Evolutionary conservation across 1,140 invertebrate species (phyloP).

Genomic region (Lethocerus indicus): DNA sequence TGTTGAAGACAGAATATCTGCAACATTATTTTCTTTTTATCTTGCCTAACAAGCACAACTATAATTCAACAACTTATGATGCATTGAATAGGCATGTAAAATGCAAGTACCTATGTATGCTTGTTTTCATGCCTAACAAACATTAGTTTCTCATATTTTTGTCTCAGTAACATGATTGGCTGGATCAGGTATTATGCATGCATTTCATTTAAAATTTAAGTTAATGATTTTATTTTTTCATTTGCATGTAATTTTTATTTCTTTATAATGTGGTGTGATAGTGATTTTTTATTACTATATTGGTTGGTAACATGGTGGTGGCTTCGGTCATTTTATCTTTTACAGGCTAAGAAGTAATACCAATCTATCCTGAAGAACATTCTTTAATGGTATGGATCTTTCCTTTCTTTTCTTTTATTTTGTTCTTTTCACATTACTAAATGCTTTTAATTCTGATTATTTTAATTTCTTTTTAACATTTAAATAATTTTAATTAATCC

Average conservation of each 20-base stretch:
- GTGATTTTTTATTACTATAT: no score
- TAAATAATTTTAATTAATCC: not conserved
- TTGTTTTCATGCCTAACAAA: not conserved
- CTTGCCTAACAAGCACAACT: no score
- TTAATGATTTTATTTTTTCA: not conserved
- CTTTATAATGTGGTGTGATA: not conserved
- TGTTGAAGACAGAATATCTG: no score
- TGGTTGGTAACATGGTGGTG: no score
- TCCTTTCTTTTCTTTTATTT: not conserved
- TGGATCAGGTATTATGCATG: not conserved
- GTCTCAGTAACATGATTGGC: not conserved
- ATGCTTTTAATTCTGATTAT: not conserved
- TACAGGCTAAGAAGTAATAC: constrained; percentile 1
- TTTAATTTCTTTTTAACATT: not conserved
- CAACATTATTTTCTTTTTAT: no score
- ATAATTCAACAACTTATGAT: no score
- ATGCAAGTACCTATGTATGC: no score
- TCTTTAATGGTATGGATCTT: not conserved
- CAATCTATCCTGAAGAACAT: not conserved
- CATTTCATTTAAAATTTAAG: not conserved
- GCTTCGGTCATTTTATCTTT: not conserved
- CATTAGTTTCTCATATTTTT: not conserved
- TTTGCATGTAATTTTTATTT: not conserved
- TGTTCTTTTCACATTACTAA: no score
- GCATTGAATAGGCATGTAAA: no score